phyloP scores from a whole-genome alignment of 2,888 invertebrate species.

The Drosophila falleni region DNA sequence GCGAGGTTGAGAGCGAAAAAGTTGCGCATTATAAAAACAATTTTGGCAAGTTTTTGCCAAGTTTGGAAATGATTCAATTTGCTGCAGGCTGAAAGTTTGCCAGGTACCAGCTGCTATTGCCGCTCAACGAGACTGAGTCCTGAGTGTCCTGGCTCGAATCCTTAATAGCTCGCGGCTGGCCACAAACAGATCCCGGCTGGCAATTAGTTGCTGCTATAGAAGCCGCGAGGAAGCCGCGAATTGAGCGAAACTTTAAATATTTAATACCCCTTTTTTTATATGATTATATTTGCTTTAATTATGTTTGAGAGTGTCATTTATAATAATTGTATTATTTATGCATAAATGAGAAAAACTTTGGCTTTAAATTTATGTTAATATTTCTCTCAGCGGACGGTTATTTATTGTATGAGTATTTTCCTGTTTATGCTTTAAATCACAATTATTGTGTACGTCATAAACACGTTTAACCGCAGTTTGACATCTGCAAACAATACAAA shows the following conservation, averaged over 20 bases:
- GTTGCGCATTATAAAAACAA: slow-evolving; percentile 74
- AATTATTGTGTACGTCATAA: slow-evolving; percentile 40
- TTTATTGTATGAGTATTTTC: slow-evolving; percentile 6
- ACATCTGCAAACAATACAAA: slow-evolving; percentile 51
- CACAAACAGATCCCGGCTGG: slow-evolving; percentile 47
- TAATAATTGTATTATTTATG: slow-evolving; percentile 15
- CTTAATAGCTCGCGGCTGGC: slow-evolving; percentile 51
- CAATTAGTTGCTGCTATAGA: slow-evolving; percentile 57
- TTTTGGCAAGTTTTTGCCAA: slow-evolving; percentile 66
- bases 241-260: slow-evolving; percentile 23
- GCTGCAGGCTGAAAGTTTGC: slow-evolving; percentile 49
- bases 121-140: slow-evolving; percentile 16
- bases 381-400: not conserved
- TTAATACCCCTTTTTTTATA: slow-evolving; percentile 14
- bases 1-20: slow-evolving; percentile 32
- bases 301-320: slow-evolving; percentile 18
- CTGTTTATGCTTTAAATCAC: slow-evolving; percentile 10
- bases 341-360: slow-evolving; percentile 2
- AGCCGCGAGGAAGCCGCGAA: slow-evolving; percentile 23
- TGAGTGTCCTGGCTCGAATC: slow-evolving; percentile 30
- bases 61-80: slow-evolving; percentile 74
- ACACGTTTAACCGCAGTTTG: slow-evolving; percentile 64
- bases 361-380: not conserved
- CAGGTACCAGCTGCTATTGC: slow-evolving; percentile 59
- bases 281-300: slow-evolving; percentile 33